Evolutionary conservation across 2,113 vertebrate genomes (phyloP).

Genomic region (Callorhinus ursinus): DNA sequence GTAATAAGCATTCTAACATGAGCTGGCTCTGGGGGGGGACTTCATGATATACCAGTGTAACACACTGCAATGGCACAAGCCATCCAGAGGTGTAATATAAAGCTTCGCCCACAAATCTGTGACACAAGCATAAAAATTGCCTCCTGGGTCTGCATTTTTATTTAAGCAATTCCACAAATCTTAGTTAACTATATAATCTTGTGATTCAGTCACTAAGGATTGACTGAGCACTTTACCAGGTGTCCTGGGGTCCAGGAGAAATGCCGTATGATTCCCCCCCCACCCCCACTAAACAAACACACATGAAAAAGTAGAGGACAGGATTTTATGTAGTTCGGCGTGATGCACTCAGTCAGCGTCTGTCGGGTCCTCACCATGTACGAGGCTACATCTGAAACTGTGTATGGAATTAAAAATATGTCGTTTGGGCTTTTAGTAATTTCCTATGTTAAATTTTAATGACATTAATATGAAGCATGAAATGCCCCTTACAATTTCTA

Average conservation of each 20-base stretch:
- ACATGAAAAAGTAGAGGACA: not conserved
- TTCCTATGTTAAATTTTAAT: constrained; percentile 33
- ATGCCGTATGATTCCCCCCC: not conserved
- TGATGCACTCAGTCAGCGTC: not conserved
- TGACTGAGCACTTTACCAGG: not conserved
- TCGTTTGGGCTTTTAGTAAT: not conserved
- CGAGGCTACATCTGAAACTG: not conserved
- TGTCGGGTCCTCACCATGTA: not conserved
- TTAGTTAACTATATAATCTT: not conserved
- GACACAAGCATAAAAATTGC: not conserved
- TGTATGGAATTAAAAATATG: not conserved
- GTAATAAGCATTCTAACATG: not conserved
- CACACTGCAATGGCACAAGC: not conserved
- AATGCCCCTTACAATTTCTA: not conserved
- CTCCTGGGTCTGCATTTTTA: constrained; percentile 1
- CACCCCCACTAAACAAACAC: not conserved
- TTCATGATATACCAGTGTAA: not conserved
- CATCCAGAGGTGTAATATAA: not conserved
- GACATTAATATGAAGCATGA: not conserved
- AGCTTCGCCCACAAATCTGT: not conserved
- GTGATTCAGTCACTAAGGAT: not conserved
- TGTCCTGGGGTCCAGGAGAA: not conserved
- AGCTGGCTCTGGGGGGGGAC: not conserved
- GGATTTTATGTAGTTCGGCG: not conserved
- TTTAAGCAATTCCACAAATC: not conserved